A percentile compares a stretch with the other conserved stretches of the same genome.
These are phyloP conservation scores for Dolichoris vasculosae DNA, from an alignment of 1,140 invertebrate species.

Conservation along the genomic window DNA sequence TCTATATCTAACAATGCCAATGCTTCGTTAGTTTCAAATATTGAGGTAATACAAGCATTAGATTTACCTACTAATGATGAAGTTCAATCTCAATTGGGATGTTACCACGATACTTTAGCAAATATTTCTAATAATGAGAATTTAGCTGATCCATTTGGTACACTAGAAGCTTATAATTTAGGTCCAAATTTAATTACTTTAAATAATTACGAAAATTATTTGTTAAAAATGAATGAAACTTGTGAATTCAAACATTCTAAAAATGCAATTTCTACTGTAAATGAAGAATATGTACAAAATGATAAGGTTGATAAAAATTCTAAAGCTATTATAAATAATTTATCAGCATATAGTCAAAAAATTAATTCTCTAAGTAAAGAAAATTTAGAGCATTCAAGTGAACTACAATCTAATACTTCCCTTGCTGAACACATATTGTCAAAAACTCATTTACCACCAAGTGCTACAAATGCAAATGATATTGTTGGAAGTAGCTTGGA, in stretches of 20 bases:
- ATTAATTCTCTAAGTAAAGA: slow-evolving; percentile 9
- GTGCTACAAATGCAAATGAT: slow-evolving; percentile 59
- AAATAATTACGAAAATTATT: not conserved
- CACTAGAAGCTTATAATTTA: not conserved
- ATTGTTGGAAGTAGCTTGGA: slow-evolving; percentile 69
- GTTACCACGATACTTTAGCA: slow-evolving; percentile 9
- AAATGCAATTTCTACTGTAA: slow-evolving; percentile 31
- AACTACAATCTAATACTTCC: slow-evolving; percentile 48
- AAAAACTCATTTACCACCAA: slow-evolving; percentile 64
- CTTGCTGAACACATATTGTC: slow-evolving; percentile 63
- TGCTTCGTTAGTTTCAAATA: slow-evolving; percentile 2
- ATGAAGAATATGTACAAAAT: slow-evolving; percentile 29
- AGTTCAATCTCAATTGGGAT: not conserved
- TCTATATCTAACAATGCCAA: not conserved
- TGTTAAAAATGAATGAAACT: not conserved
- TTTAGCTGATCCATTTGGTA: not conserved
- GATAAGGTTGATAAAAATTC: slow-evolving; percentile 8
- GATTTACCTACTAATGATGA: slow-evolving; percentile 24
- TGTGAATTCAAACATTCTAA: not conserved
- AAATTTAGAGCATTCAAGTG: slow-evolving; percentile 47
- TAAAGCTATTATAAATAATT: not conserved
- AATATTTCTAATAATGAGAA: slow-evolving; percentile 11
- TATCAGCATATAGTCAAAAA: not conserved
- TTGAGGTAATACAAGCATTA: not conserved
- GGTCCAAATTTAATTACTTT: not conserved